phyloP scores from a whole-genome alignment of 2,888 invertebrate genomes.

The Antheraea assamensis region DNA sequence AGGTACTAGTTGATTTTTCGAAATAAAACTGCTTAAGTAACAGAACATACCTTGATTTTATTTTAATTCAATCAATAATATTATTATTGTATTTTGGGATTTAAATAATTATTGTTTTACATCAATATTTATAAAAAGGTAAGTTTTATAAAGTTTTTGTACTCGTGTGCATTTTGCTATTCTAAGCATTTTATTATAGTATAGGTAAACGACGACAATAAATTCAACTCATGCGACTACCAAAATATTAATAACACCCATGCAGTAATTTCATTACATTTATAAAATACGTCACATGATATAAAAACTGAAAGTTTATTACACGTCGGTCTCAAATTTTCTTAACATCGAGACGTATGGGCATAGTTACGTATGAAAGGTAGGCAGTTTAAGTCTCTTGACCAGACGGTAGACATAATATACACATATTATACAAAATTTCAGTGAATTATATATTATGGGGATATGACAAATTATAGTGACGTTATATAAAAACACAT shows the following conservation, averaged over 20 bases:
- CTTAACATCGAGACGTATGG: neutral
- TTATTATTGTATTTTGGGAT: conserved; percentile 54
- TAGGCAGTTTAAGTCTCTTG: neutral
- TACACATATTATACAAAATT: neutral
- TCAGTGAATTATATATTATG: neutral
- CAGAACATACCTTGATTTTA: conserved; percentile 76
- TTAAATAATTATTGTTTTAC: conserved; percentile 48
- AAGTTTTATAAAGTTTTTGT: conserved; percentile 63
- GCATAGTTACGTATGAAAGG: neutral
- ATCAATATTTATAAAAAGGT: conserved; percentile 45
- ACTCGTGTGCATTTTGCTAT: conserved; percentile 69
- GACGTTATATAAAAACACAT: neutral
- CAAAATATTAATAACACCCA: neutral
- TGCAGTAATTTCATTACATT: conserved; percentile 4
- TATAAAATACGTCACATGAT: neutral
- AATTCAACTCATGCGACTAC: neutral
- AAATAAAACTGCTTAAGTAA: conserved; percentile 40
- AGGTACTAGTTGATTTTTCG: neutral
- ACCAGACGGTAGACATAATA: too few relatives aligned
- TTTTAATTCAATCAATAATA: conserved; percentile 37
- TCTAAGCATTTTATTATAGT: conserved; percentile 37
- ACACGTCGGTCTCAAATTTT: neutral
- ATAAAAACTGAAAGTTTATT: neutral
- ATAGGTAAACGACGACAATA: conserved; percentile 1
- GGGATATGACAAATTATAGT: neutral